Base-by-base conservation (phyloP, 2,113 vertebrate genomes). In the Proterorhinus semilunaris region DNA sequence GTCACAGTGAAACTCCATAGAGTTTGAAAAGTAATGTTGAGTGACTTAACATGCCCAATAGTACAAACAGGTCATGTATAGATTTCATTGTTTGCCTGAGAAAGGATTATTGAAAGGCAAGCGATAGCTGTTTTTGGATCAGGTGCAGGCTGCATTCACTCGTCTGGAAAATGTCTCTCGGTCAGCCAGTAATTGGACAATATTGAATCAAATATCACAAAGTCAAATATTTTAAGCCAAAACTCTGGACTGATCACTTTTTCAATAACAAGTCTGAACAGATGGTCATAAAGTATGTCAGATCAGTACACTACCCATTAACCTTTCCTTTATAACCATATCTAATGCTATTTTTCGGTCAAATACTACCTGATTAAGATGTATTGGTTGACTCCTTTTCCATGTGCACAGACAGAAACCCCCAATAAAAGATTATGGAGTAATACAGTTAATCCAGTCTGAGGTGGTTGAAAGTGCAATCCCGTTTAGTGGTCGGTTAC, bases 401-500 rank as follows among this genome's bases (percentile, higher is more conserved):
- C 27, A 27, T 27, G 27, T 27, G 27, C 13, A 10, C 62, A 36
- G 44, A 7, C 5, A 21, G 70, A 72, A 53, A 63, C 7, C 16
- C 10, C 48, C 62, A 11, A 55, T 55, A 55, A 55, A 55, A 17
- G 64, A 62, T 46, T 42, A n/a, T 63, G 5, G 16, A 45, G 66
- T 69, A 15, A 64, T 8, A 75, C 21, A 69, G 66, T 72, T 63
- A 71, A 76, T 53, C 6, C 44, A 42, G 16, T 11, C 1, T 0
- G 43, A 69, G 54, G 48, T 27, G 45, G 52, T 54, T 50, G 8
- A 51, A 51, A 50, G 70, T 61, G 1, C 49, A 72, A 61, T 17
- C 54, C 65, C 61, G 68, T 63, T 62, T 42, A 45, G 64, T 15
- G 59, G 45, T 48, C 69, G 53, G 27, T 55, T 55, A 74, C 72